These are phyloP conservation scores for Perithous albicinctus DNA, from an alignment of 2,888 invertebrate genomes.

Conservation along the genomic window DNA sequence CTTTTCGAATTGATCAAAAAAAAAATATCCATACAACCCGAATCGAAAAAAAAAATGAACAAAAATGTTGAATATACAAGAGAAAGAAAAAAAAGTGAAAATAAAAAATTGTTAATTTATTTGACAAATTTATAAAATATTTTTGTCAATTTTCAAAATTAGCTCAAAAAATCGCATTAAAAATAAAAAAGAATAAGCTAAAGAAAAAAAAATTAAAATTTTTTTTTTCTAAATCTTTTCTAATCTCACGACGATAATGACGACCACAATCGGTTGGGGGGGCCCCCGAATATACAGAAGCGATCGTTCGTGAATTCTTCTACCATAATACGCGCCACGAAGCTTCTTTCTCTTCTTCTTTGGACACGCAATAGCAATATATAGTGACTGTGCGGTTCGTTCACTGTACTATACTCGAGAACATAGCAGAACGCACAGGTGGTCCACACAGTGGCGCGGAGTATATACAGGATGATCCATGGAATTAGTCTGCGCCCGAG, in stretches of 20 bases:
- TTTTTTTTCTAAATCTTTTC: not conserved
- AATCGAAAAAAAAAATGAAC: too few relatives aligned
- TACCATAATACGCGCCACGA: constrained; percentile 16
- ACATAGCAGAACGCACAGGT: constrained; percentile 23
- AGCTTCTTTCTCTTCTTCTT: constrained; percentile 15
- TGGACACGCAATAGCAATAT: constrained; percentile 28
- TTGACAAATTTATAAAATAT: too few relatives aligned
- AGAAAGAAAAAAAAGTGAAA: too few relatives aligned
- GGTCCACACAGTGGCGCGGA: constrained; percentile 30
- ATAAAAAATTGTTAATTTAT: too few relatives aligned
- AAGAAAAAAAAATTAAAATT: not conserved
- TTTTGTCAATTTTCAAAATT: too few relatives aligned
- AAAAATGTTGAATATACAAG: too few relatives aligned
- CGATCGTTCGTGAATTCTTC: constrained; percentile 6
- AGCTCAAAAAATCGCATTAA: too few relatives aligned
- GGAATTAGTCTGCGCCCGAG: constrained; percentile 41
- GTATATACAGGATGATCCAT: constrained; percentile 13
- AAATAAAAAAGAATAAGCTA: too few relatives aligned
- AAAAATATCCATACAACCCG: too few relatives aligned
- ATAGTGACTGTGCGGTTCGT: constrained; percentile 1
- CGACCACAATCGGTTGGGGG: constrained; percentile 17
- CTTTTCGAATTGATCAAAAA: too few relatives aligned
- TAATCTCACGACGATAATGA: constrained; percentile 7
- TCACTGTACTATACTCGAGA: not conserved
- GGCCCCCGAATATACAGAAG: constrained; percentile 37